Evolutionary conservation across 1,140 invertebrate species (phyloP).

Genomic region (Drosophila chauvacae): DNA sequence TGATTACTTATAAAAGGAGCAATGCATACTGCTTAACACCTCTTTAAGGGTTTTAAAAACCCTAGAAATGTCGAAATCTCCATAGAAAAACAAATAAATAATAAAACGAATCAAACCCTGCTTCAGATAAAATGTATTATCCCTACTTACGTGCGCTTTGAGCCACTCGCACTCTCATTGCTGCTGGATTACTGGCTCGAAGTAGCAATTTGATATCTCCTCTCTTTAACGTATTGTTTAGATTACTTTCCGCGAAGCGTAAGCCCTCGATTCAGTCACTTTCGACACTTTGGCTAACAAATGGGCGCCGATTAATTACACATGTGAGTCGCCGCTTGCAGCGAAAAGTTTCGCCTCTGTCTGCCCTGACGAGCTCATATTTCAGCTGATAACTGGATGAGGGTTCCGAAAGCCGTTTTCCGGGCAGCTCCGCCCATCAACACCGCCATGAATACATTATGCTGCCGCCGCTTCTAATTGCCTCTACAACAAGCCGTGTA

Average conservation of each 20-base stretch:
- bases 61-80: too few species aligned
- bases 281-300: conserved; percentile 35
- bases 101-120: not conserved
- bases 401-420: conserved; percentile 21
- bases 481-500: conserved; percentile 50
- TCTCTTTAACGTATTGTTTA: not conserved
- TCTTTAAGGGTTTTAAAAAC: too few species aligned
- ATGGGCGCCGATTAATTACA: conserved; percentile 72
- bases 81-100: not conserved
- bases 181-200: not conserved
- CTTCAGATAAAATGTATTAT: not conserved
- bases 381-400: conserved; percentile 69
- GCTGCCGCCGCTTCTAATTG: conserved; percentile 61
- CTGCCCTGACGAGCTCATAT: conserved; percentile 56
- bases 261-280: not conserved
- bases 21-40: too few species aligned
- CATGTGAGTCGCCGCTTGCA: conserved; percentile 38
- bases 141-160: not conserved
- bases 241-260: not conserved
- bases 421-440: conserved; percentile 17
- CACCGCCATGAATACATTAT: conserved; percentile 67
- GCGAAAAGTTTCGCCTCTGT: conserved; percentile 15
- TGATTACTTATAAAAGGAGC: too few species aligned
- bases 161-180: too few species aligned
- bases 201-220: conserved; percentile 4